Evolutionary conservation across 2,797 vertebrate genomes (phyloP).

Genomic region (Rhynchonycteris naso): DNA sequence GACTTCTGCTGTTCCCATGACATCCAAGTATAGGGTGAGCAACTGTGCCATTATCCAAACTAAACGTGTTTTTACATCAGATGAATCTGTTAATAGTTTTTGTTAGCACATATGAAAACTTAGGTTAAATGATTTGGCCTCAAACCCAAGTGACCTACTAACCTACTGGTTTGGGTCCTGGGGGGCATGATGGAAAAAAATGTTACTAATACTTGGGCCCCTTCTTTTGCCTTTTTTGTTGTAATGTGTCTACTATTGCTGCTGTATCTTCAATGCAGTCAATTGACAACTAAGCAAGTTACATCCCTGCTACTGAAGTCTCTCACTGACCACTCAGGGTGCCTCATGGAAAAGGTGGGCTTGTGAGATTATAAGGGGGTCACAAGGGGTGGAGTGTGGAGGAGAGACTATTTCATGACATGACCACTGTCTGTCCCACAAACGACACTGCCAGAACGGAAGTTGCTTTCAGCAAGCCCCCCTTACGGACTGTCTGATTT

Average conservation of each 20-base stretch:
- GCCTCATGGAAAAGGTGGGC: not conserved
- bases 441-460: not conserved
- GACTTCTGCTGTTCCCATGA: not conserved
- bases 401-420: not conserved
- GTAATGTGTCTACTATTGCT: not conserved
- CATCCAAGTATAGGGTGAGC: not conserved
- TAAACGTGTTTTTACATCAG: not conserved
- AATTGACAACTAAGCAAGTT: not conserved
- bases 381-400: not conserved
- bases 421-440: not conserved
- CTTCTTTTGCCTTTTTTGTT: not conserved
- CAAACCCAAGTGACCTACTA: not conserved
- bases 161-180: not conserved
- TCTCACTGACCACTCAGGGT: not conserved
- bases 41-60: not conserved
- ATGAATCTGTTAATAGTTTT: not conserved
- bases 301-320: not conserved
- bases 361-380: not conserved
- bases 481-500: not conserved
- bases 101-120: not conserved
- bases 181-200: not conserved
- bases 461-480: not conserved
- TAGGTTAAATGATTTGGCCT: not conserved
- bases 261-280: not conserved
- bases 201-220: not conserved